phyloP scores from a whole-genome alignment of 1,140 invertebrate genomes.

The Leptinotarsa lineolata region DNA sequence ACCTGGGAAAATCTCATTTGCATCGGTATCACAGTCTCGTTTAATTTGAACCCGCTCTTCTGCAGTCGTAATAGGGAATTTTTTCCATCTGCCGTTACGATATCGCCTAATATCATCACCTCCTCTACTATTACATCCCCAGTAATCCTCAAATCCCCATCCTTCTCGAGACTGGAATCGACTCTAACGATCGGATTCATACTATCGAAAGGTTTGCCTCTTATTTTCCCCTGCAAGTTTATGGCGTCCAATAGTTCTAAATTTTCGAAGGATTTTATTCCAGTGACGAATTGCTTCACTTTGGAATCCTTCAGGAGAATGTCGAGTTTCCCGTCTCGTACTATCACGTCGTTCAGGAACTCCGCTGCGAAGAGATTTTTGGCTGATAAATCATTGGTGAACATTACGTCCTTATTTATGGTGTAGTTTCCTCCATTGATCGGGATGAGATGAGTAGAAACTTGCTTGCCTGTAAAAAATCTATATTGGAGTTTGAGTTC shows the following conservation, averaged over 20 bases:
- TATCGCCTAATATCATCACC: slow-evolving; percentile 48
- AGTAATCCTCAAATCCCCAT: slow-evolving; percentile 54
- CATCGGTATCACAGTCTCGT: slow-evolving; percentile 8
- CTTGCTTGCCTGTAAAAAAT: slow-evolving; percentile 29
- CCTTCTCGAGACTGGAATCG: slow-evolving; percentile 48
- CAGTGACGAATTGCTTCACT: slow-evolving; percentile 54
- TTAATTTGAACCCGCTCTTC: slow-evolving; percentile 36
- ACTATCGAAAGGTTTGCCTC: slow-evolving; percentile 50
- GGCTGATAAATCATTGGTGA: slow-evolving; percentile 45
- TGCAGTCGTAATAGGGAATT: slow-evolving; percentile 35
- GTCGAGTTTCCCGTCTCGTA: slow-evolving; percentile 54
- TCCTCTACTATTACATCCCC: slow-evolving; percentile 54
- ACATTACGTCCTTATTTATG: slow-evolving; percentile 56
- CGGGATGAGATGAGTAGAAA: slow-evolving; percentile 46
- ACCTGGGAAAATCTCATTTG: slow-evolving; percentile 8
- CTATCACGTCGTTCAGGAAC: slow-evolving; percentile 56
- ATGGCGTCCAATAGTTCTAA: slow-evolving; percentile 55
- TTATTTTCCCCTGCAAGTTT: slow-evolving; percentile 49
- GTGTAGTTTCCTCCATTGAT: slow-evolving; percentile 49
- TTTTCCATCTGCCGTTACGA: slow-evolving; percentile 38
- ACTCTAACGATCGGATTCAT: slow-evolving; percentile 56
- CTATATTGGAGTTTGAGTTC: not conserved
- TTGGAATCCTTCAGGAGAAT: slow-evolving; percentile 52
- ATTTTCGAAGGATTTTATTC: slow-evolving; percentile 54
- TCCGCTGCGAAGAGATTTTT: slow-evolving; percentile 53